Conservation (phyloP, 64 coral and sea anemone genomes). For the Porites lutea region DNA sequence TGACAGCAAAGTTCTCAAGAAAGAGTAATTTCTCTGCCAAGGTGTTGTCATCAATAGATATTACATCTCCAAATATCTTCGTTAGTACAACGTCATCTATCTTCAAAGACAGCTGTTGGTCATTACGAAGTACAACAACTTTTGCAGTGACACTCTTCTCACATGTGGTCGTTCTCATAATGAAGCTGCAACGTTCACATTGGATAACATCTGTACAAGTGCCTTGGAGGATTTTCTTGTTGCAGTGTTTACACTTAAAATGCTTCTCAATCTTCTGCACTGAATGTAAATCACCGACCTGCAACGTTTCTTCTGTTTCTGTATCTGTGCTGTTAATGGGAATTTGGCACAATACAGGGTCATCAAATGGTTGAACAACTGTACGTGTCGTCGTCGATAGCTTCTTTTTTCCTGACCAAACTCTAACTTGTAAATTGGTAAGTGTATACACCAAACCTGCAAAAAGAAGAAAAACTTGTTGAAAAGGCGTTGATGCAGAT, state of each 20-base stretch:
- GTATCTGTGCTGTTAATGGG: slow-evolving; percentile 18
- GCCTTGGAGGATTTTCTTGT: slow-evolving; percentile 54
- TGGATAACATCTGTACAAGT: slow-evolving; percentile 40
- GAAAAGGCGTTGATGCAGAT: not conserved
- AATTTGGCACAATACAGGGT: slow-evolving; percentile 36
- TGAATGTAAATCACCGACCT: slow-evolving; percentile 40
- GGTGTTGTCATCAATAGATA: slow-evolving; percentile 39
- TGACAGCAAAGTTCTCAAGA: slow-evolving; percentile 41
- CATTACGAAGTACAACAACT: not conserved
- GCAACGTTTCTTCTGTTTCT: slow-evolving; percentile 25
- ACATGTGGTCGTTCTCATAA: slow-evolving; percentile 41
- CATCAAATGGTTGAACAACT: slow-evolving; percentile 37
- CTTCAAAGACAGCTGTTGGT: not conserved
- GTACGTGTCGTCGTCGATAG: slow-evolving; percentile 42
- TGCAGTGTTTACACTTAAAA: slow-evolving; percentile 40
- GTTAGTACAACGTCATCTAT: not conserved
- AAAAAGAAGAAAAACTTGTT: slow-evolving; percentile 15
- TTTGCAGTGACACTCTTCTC: slow-evolving; percentile 42
- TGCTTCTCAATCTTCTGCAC: slow-evolving; percentile 34
- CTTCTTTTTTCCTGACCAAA: slow-evolving; percentile 61
- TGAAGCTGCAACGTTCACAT: slow-evolving; percentile 42
- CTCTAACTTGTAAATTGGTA: slow-evolving; percentile 48
- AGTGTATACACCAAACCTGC: slow-evolving; percentile 55
- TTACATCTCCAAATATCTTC: slow-evolving; percentile 47
- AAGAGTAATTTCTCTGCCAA: slow-evolving; percentile 3